Conservation (phyloP, 2,888 invertebrate genomes). For the Argynnis bischoffii region DNA sequence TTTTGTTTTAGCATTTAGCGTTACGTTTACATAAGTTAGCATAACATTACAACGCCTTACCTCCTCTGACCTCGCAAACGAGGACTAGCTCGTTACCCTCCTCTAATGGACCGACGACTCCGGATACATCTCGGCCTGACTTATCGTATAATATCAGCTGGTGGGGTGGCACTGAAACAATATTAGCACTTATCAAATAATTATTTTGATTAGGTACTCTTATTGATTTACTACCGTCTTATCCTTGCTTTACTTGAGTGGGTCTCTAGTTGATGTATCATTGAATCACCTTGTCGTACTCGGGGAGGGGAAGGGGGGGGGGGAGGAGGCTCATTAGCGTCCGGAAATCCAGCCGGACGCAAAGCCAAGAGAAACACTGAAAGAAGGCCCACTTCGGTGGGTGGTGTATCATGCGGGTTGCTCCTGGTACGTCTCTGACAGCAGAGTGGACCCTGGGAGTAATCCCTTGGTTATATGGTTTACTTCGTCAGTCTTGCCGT, state of each 20-base stretch:
- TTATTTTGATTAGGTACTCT: background rate
- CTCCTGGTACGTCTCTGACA: too few species aligned
- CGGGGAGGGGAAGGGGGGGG: too few species aligned
- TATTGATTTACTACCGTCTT: background rate
- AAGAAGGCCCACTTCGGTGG: too few species aligned
- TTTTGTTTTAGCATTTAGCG: background rate
- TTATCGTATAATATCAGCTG: conserved; percentile 92
- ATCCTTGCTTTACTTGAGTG: background rate
- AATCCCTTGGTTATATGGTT: too few species aligned
- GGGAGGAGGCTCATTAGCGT: too few species aligned
- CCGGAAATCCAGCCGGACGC: too few species aligned
- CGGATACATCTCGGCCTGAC: conserved; percentile 90
- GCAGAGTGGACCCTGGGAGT: too few species aligned
- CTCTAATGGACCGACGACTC: conserved; percentile 90
- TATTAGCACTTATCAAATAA: background rate
- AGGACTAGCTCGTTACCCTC: conserved; percentile 92
- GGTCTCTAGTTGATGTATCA: background rate
- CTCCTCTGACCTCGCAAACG: conserved; percentile 94
- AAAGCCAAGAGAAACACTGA: too few species aligned
- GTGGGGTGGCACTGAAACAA: conserved; percentile 92
- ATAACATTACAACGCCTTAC: conserved; percentile 80
- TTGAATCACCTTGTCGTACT: too few species aligned
- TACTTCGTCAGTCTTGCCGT: too few species aligned
- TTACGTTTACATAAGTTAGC: background rate
- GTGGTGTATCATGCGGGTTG: too few species aligned